phyloP scores from a whole-genome alignment of 2,113 vertebrate genomes.

The Amphiprion ocellaris region DNA sequence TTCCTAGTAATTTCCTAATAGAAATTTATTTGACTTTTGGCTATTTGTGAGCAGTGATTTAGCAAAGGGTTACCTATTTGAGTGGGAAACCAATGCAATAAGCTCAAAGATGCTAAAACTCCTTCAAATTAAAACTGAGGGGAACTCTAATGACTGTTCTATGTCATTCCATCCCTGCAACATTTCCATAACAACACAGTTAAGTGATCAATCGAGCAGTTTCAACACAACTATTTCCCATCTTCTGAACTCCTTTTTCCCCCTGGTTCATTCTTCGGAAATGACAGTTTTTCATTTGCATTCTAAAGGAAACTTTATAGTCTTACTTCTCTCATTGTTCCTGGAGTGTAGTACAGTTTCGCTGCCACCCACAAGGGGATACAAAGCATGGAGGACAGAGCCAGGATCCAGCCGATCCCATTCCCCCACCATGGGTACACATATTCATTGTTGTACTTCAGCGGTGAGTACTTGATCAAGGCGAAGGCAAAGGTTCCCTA shows the following conservation, averaged over 20 bases:
- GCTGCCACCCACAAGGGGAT: conserved; percentile 89
- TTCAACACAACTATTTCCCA: no score
- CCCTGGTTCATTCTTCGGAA: no score
- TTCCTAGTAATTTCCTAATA: no score
- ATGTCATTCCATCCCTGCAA: no score
- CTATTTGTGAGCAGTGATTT: no score
- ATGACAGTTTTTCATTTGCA: not conserved
- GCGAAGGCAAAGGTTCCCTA: conserved; percentile 96
- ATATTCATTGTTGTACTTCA: conserved; percentile 97
- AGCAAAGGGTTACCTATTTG: not conserved
- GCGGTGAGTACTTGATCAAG: conserved; percentile 93
- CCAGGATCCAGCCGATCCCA: conserved; percentile 93
- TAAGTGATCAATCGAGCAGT: no score
- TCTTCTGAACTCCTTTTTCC: no score
- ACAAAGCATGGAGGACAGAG: conserved; percentile 95
- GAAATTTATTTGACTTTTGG: no score
- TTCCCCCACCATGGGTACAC: conserved; percentile 96
- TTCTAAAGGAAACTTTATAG: not conserved
- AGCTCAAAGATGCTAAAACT: not conserved
- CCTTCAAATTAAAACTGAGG: not conserved
- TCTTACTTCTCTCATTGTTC: conserved; percentile 91
- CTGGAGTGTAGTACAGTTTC: conserved; percentile 89
- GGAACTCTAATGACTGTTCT: no score
- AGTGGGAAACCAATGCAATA: not conserved
- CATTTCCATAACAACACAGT: no score